Evolutionary conservation across 2,888 invertebrate genomes (phyloP), one percentile per base, ranked within the genome.

Genomic region (Cryptus armator): DNA sequence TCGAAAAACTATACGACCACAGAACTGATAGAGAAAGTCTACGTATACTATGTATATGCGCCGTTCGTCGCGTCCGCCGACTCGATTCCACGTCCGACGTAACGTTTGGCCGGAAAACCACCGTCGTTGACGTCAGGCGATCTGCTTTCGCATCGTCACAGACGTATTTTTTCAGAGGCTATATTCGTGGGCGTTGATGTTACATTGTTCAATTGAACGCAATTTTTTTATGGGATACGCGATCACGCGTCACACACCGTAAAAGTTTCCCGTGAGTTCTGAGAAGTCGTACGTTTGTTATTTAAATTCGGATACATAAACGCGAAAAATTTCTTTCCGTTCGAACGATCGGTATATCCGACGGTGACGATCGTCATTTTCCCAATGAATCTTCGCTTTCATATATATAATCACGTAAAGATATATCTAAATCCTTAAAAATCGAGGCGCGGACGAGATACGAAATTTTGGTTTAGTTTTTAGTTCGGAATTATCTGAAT

Each of bases 41-140:
- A 10, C 53, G 53, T 53, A 53, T 53, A 24, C 24, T 24, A 37
- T 37, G 7, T 37, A 37, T 37, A 37, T 37, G 46, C 43, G 37
- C 32, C 29, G 19, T 53, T 16, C 53, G 37, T 43, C 37, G 53
- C 37, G 46, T 37, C 32, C 68, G 32, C 48, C n/a, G 68, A 71
- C 12, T 53, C 10, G 51, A 71, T 53, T 53, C 19, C 51, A 44
- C 67, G 53, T 71, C 12, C n/a, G 51, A 32, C 48, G 53, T 37
- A 6, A 5, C 12, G 59, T 14, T 1, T 3, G 16, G n/a, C 32
- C 37, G 16, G 37, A 51, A 71, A 53, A 53, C 32, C 37, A 29
- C 16, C 32, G 37, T 53, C 16, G 53, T 37, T 71, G 70, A 71
- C 70, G 70, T 71, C 70, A 71, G 37, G 16, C 32, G 32, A 71